These are phyloP conservation scores for Xestia ashworthii DNA, from an alignment of 2,888 invertebrate species.

Conservation along the genomic window DNA sequence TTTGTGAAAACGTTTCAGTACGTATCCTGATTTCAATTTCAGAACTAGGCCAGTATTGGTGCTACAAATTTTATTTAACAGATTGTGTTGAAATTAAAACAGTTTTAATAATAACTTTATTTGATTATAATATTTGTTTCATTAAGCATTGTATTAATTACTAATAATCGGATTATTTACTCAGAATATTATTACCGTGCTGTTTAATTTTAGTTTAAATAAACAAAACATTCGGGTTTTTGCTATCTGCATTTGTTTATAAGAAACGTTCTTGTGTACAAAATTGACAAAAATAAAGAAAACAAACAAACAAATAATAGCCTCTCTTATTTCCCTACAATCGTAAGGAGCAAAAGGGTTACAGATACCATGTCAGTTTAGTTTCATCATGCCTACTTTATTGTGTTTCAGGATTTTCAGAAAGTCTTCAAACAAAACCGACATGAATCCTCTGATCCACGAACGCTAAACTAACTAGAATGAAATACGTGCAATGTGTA, in stretches of 20 bases:
- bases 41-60: constrained; percentile 11
- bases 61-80: not conserved
- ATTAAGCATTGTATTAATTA: not conserved
- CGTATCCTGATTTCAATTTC: not conserved
- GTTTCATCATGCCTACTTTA: constrained; percentile 29
- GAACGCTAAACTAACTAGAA: not conserved
- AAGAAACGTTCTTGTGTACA: not conserved
- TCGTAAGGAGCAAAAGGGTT: constrained; percentile 7
- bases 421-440: not conserved
- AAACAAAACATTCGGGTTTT: not conserved
- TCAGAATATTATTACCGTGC: not conserved
- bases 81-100: not conserved
- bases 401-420: constrained; percentile 11
- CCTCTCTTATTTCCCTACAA: not conserved
- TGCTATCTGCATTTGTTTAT: not conserved
- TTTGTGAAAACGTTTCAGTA: not conserved
- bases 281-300: constrained; percentile 1
- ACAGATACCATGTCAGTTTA: constrained; percentile 21
- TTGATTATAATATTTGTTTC: not conserved
- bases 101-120: not conserved
- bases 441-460: not conserved
- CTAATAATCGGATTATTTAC: not conserved
- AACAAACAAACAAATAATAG: not conserved
- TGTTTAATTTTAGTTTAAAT: not conserved
- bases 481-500: not conserved